Conservation (phyloP, 2,113 vertebrate species). For the Takifugu bimaculatus region DNA sequence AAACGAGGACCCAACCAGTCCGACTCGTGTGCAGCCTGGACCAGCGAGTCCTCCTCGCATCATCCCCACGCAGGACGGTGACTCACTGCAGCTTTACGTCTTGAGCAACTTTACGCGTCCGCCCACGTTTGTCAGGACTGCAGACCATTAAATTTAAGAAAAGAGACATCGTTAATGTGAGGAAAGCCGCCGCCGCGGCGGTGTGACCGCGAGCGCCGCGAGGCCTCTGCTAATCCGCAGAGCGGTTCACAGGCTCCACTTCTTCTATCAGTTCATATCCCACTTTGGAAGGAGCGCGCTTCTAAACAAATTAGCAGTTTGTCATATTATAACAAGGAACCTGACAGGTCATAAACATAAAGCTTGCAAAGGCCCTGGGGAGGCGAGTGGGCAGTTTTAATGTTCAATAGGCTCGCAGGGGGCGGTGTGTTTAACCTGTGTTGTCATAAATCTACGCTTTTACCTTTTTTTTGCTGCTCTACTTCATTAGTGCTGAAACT, state of each 20-base stretch:
- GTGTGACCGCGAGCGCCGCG: too few species aligned
- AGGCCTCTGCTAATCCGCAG: too few species aligned
- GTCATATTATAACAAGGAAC: constrained; percentile 16
- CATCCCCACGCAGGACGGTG: constrained; percentile 3
- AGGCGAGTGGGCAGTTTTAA: not conserved
- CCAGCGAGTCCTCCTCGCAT: not conserved
- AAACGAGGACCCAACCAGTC: not conserved
- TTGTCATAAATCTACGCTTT: not conserved
- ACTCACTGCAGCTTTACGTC: not conserved
- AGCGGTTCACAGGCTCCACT: too few species aligned
- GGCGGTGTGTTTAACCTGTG: not conserved
- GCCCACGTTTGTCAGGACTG: too few species aligned
- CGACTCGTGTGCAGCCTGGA: not conserved
- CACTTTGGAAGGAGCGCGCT: not conserved
- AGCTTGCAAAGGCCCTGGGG: constrained; percentile 4
- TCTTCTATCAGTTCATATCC: too few species aligned
- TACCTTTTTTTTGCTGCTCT: too few species aligned
- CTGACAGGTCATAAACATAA: constrained; percentile 10
- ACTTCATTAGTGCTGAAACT: too few species aligned
- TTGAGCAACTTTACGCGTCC: not conserved
- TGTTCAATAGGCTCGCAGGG: too few species aligned
- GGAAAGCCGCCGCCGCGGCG: too few species aligned
- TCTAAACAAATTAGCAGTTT: constrained; percentile 15
- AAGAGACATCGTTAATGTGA: too few species aligned
- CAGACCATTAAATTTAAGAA: too few species aligned